Percentiles rank a stretch among this genome's conserved stretches.
Evolutionary conservation across 2,113 vertebrate genomes (phyloP).

Genomic region (Canis aureus): DNA sequence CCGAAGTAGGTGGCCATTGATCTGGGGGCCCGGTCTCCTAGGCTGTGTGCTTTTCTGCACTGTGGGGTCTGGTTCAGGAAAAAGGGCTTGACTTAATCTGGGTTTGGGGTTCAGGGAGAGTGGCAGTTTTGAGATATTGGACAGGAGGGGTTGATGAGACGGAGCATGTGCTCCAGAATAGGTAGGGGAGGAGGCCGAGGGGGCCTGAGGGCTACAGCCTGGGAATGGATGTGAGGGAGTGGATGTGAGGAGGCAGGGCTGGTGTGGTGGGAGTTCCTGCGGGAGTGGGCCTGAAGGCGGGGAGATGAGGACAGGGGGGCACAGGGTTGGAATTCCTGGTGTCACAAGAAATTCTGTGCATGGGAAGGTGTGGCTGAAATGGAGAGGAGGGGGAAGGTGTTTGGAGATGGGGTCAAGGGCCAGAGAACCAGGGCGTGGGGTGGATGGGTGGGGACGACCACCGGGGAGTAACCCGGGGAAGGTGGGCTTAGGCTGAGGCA

Average conservation of each 20-base stretch:
- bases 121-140: background rate
- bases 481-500: background rate
- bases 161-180: background rate
- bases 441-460: background rate
- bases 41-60: background rate
- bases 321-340: background rate
- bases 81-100: background rate
- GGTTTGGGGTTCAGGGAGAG: background rate
- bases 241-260: background rate
- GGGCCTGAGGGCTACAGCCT: background rate
- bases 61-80: background rate
- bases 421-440: background rate
- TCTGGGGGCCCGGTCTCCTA: background rate
- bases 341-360: background rate
- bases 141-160: background rate
- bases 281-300: background rate
- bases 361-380: background rate
- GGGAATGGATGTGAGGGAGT: background rate
- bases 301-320: background rate
- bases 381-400: background rate
- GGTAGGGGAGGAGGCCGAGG: background rate
- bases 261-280: background rate
- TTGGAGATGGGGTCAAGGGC: background rate
- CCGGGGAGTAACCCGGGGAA: background rate
- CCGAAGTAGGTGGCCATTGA: background rate